phyloP scores from a whole-genome alignment of 2,113 vertebrate genomes.

The Eulacestoma nigropectus region DNA sequence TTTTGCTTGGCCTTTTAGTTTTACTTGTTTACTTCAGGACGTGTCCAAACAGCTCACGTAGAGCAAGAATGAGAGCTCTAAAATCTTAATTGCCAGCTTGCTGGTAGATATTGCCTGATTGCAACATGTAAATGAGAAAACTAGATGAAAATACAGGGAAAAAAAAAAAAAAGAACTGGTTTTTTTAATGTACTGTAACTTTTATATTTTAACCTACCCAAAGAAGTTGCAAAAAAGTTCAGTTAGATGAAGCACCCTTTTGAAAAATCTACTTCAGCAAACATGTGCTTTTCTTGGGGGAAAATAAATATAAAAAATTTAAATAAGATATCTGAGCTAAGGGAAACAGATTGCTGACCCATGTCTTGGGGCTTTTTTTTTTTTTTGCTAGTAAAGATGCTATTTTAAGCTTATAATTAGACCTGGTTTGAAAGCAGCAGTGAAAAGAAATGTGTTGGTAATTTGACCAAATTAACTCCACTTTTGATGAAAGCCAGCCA shows the following conservation, averaged over 20 bases:
- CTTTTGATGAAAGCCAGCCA: slow-evolving; percentile 19
- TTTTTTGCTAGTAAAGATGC: slow-evolving; percentile 7
- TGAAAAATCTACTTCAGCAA: neutral
- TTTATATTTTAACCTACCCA: neutral
- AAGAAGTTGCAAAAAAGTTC: neutral
- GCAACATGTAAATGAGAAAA: neutral
- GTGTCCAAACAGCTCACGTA: neutral
- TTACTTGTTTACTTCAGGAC: neutral
- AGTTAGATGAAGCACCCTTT: neutral
- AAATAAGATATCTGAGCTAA: neutral
- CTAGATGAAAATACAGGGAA: neutral
- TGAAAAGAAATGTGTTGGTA: slow-evolving; percentile 40
- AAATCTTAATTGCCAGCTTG: neutral
- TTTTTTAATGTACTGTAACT: neutral
- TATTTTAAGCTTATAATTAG: slow-evolving; percentile 54
- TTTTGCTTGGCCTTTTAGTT: neutral
- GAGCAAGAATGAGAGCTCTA: neutral
- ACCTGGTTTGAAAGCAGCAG: slow-evolving; percentile 40
- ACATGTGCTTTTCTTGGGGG: neutral
- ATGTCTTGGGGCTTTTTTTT: neutral
- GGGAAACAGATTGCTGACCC: slow-evolving; percentile 28
- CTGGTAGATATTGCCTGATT: neutral
- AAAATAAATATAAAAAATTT: neutral
- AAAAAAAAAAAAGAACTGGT: neutral
- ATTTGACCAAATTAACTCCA: slow-evolving; percentile 42